Evolutionary conservation across 2,888 invertebrate species (phyloP), one percentile per base, ranked within the genome.

Genomic region (Caprella mutica): DNA sequence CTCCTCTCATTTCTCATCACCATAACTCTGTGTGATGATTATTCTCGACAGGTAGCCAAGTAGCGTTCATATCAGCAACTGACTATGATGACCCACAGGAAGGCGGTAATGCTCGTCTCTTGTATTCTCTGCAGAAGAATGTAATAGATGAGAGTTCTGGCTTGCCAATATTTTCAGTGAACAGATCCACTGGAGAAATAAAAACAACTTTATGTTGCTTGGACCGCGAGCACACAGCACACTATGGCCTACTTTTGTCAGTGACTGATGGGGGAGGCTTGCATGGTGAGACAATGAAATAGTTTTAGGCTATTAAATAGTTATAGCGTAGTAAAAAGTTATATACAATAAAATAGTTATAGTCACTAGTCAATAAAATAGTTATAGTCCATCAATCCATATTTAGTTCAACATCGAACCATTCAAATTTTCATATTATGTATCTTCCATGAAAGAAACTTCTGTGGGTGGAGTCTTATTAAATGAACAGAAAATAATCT

Each of bases 11-110:
- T n/a, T n/a, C n/a, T n/a, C n/a, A n/a, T n/a, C n/a, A n/a, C n/a
- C n/a, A n/a, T n/a, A n/a, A n/a, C n/a, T n/a, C n/a, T n/a, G n/a
- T n/a, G n/a, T n/a, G n/a, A n/a, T n/a, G n/a, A n/a, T n/a, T n/a
- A n/a, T n/a, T 93, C 67, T 89, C 17, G 3, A 8, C 56, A 59
- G 59, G 59, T 14, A 33, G 53, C 6, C 23, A 70, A 23, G 74
- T 76, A 14, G 72, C 74, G 72, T 73, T 73, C 12, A 74, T 75
- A 59, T 70, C 70, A 5, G 76, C 76, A 4, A 70, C 69, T 5
- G 77, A 77, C 67, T 70, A 71, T 56, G 77, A 77, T 67, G 72
- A 72, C 52, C 73, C 72, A 9, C 68, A 69, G 33, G 74, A 74
- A 66, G 74, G 74, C n/a, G 68, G 71, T 35, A 76, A 78, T 67